phyloP scores from a whole-genome alignment of 2,113 vertebrate genomes.

The Bubo bubo region DNA sequence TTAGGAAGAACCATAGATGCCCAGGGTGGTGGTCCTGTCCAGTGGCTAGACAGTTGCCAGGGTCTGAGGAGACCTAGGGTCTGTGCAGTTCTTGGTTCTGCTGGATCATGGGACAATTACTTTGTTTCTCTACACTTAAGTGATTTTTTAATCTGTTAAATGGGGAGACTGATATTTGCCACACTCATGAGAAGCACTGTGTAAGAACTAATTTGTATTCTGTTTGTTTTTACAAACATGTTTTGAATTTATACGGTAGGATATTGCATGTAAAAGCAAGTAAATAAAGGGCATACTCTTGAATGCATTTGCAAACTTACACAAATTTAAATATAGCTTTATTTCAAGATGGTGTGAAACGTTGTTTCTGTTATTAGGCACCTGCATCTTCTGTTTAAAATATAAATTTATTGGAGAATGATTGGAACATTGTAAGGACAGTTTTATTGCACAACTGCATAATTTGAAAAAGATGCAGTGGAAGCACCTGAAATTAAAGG shows the following conservation, averaged over 20 bases:
- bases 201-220: background rate
- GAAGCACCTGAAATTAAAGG: background rate
- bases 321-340: background rate
- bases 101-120: background rate
- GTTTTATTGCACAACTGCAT: background rate
- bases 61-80: background rate
- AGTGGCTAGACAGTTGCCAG: background rate
- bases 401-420: background rate
- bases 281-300: background rate
- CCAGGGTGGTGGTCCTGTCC: background rate
- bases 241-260: background rate
- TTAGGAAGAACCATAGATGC: background rate
- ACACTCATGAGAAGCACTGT: background rate
- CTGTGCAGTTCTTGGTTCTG: background rate
- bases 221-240: background rate
- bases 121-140: background rate
- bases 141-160: background rate
- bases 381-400: background rate
- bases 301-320: background rate
- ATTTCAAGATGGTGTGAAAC: background rate
- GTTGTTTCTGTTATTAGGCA: background rate
- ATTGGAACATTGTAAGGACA: background rate
- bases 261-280: background rate
- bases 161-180: background rate
- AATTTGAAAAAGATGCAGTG: background rate